Evolutionary conservation across 2,113 vertebrate species (phyloP).

Genomic region (Aplodontia rufa): DNA sequence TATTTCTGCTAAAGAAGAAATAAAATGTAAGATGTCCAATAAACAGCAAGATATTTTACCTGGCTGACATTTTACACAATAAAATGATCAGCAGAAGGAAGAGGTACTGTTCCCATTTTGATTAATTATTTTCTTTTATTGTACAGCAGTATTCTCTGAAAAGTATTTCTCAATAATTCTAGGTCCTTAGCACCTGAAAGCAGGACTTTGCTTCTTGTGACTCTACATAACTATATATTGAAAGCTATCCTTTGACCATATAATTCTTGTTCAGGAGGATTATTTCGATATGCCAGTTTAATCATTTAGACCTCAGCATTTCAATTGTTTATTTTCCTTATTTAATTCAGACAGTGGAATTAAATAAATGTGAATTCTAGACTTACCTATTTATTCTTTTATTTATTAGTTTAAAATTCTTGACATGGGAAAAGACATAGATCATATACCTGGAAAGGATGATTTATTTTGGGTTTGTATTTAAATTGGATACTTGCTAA

Average conservation of each 20-base stretch:
- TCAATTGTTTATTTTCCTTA: background rate
- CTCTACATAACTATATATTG: background rate
- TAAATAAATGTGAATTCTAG: background rate
- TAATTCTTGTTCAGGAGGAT: background rate
- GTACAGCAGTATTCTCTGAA: background rate
- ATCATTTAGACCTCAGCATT: background rate
- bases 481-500: background rate
- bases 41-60: background rate
- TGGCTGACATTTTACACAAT: background rate
- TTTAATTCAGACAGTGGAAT: background rate
- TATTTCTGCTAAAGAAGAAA: background rate
- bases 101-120: background rate
- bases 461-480: background rate
- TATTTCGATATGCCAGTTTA: background rate
- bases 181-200: background rate
- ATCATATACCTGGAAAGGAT: background rate
- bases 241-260: background rate
- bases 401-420: slow-evolving; percentile 38
- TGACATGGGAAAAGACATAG: background rate
- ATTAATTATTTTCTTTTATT: background rate
- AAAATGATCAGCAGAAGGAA: background rate
- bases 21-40: background rate
- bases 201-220: background rate
- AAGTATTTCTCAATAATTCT: background rate
- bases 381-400: background rate